Conservation (phyloP, 2,888 invertebrate genomes). For the Xestia sexstrigata region DNA sequence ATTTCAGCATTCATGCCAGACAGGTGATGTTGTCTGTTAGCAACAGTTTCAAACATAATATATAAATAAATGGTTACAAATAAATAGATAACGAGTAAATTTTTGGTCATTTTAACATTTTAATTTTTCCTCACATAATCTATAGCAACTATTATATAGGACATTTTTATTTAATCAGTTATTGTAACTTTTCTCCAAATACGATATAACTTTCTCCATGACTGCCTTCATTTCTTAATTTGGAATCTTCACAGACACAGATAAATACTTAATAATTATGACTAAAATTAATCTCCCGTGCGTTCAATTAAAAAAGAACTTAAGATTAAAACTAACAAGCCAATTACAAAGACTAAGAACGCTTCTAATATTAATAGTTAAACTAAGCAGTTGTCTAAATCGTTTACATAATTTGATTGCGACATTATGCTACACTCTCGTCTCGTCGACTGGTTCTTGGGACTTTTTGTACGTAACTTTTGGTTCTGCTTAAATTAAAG, state of each 20-base stretch:
- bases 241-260: background rate
- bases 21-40: too few relatives aligned
- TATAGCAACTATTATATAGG: background rate
- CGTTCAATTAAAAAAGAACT: slow-evolving; percentile 32
- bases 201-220: background rate
- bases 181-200: background rate
- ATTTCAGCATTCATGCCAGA: too few relatives aligned
- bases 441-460: slow-evolving; percentile 1
- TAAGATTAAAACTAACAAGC: slow-evolving; percentile 32
- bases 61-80: too few relatives aligned
- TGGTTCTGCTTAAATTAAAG: slow-evolving; percentile 24
- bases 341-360: slow-evolving; percentile 48
- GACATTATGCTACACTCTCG: slow-evolving; percentile 36
- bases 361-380: slow-evolving; percentile 36
- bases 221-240: background rate
- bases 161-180: background rate
- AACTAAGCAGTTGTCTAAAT: slow-evolving; percentile 46
- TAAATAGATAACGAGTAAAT: too few relatives aligned
- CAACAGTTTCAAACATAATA: too few relatives aligned
- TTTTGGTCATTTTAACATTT: too few relatives aligned
- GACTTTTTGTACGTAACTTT: slow-evolving; percentile 6
- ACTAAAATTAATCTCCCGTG: slow-evolving; percentile 1
- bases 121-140: background rate
- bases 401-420: slow-evolving; percentile 57
- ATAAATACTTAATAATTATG: background rate